A percentile compares a stretch with the other conserved stretches of the same genome.
Conservation (phyloP, 2,888 invertebrate species). For the Drosophila anceps region DNA sequence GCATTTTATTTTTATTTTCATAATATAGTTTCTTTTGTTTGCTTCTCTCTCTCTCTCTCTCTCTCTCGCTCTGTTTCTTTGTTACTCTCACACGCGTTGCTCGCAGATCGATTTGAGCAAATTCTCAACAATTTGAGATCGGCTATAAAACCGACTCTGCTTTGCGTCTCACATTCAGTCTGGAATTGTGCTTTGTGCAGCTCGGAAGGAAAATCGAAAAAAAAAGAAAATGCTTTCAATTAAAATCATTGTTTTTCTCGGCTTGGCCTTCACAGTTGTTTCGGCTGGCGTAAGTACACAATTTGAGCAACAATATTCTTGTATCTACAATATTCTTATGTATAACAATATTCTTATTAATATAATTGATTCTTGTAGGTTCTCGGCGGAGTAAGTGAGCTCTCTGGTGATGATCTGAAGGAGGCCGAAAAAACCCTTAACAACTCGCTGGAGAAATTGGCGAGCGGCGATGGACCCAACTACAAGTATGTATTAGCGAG, state of each 20-base stretch:
- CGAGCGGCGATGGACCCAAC: constrained; percentile 13
- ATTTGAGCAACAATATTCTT: too few species aligned
- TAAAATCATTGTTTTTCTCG: constrained; percentile 53
- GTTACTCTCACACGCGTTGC: background rate
- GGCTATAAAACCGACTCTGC: constrained; percentile 46
- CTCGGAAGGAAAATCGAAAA: background rate
- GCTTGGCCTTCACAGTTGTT: constrained; percentile 36
- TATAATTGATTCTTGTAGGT: background rate
- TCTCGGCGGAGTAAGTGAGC: background rate
- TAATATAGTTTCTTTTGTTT: background rate
- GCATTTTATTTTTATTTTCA: too few species aligned
- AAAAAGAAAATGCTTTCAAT: constrained; percentile 45
- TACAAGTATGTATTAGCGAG: constrained; percentile 32
- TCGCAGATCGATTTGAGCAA: background rate
- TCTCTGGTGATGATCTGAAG: constrained; percentile 1
- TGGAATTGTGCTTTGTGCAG: background rate
- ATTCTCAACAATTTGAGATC: background rate
- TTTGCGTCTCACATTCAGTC: constrained; percentile 25
- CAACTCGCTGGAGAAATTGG: background rate
- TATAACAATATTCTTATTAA: too few species aligned
- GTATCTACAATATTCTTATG: too few species aligned
- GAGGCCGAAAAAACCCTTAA: background rate
- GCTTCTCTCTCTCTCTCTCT: background rate
- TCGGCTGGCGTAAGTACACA: constrained; percentile 36
- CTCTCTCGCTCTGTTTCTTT: background rate